Evolutionary conservation across 2,797 vertebrate species (phyloP).

Genomic region (Molossus molossus): DNA sequence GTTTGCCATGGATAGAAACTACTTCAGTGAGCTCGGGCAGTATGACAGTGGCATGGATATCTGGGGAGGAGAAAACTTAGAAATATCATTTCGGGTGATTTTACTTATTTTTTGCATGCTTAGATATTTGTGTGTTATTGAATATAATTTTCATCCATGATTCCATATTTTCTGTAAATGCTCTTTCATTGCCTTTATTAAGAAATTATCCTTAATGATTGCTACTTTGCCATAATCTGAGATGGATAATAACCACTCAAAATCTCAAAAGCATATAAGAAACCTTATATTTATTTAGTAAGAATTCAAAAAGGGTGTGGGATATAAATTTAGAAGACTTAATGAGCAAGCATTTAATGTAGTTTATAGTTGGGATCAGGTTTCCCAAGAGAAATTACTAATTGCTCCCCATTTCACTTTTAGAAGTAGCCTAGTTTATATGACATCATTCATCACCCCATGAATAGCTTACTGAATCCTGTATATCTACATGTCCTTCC

Average conservation of each 20-base stretch:
- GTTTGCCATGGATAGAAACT: slow-evolving; percentile 97
- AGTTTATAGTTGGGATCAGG: neutral
- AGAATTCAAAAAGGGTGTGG: neutral
- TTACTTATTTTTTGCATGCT: slow-evolving; percentile 66
- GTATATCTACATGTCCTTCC: neutral
- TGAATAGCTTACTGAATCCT: neutral
- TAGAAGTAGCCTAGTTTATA: neutral
- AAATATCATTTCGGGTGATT: slow-evolving; percentile 98
- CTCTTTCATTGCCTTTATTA: neutral
- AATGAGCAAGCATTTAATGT: neutral
- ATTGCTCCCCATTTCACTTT: neutral
- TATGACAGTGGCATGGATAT: slow-evolving; percentile 99
- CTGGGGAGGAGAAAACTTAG: slow-evolving; percentile 99
- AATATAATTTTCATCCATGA: neutral
- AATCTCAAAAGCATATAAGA: neutral
- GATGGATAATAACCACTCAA: neutral
- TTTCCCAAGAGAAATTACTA: neutral
- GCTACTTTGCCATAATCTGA: neutral
- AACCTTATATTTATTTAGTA: neutral
- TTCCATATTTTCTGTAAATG: neutral
- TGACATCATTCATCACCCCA: neutral
- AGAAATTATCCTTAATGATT: neutral
- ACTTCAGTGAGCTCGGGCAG: slow-evolving; percentile 96
- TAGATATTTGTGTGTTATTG: neutral
- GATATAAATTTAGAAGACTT: neutral